Base-by-base conservation (phyloP, 2,888 invertebrate genomes). In the Cheilosia scutellata region DNA sequence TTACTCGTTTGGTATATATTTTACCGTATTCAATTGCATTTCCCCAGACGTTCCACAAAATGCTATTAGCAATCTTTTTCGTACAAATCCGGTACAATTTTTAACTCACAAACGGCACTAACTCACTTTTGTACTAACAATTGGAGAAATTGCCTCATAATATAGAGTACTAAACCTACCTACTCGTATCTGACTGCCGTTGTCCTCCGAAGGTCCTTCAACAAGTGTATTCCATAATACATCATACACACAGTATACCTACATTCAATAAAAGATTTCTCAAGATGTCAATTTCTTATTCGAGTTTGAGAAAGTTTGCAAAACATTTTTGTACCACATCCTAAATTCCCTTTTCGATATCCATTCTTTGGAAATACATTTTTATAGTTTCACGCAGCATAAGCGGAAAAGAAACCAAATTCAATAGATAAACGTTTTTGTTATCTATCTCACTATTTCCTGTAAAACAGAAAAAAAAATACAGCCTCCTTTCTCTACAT, bases 361-460 rank as follows among this genome's bases (percentile, higher is more conserved):
- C 3, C 55, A 42, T 29, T 55, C 53, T 27, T 29, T 25, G 31
- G 13, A 70, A 57, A 57, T 42, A 57, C 57, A 70, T 70, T 20
- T 31, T 33, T 16, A 57, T 33, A 25, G 44, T 70, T 29, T 29
- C n/a, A 40, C 31, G 60, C 55, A 33, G 40, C 55, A 29, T 29
- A 47, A 57, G 33, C 31, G 31, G n/a, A 44, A 47, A 47, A n/a
- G 16, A 70, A 37, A 37, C 37, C 37, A 37, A 57, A n/a, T 57
- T 70, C 68, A 47, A 70, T 70, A 57, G 68, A 70, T 70, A 70
- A 70, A 70, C 68, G 57, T 44, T 70, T 42, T 57, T 25, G 6
- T 7, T 49, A 47, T 47, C 16, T 49, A 29, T 29, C 13, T 44
- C 29, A 47, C 37, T 37, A n/a, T 27, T 29, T 7, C 29, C n/a